Conservation (phyloP, 2,888 invertebrate genomes). For the Pseudococcus jackbeardsleyi region DNA sequence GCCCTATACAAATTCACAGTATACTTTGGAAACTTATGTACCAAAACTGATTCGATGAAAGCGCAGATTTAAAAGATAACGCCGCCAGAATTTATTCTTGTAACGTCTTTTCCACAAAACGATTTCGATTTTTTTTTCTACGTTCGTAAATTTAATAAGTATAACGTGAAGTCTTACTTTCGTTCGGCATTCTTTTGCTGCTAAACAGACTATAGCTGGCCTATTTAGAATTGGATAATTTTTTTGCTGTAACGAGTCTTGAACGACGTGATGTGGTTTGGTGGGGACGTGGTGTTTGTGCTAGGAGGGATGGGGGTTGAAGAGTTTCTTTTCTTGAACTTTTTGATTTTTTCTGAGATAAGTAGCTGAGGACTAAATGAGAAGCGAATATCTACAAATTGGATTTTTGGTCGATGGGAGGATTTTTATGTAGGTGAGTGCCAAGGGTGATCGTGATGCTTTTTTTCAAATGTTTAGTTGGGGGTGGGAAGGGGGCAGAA, state of each 20-base stretch:
- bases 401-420: too few species aligned
- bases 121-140: constrained; percentile 27
- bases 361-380: too few species aligned
- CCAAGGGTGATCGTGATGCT: too few species aligned
- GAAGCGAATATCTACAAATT: too few species aligned
- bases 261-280: not conserved
- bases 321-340: too few species aligned
- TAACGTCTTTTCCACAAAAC: constrained; percentile 32
- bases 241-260: not conserved
- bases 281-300: too few species aligned
- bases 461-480: too few species aligned
- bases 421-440: too few species aligned
- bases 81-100: constrained; percentile 37
- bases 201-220: not conserved
- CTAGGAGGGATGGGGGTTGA: too few species aligned
- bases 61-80: constrained; percentile 48
- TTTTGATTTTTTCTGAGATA: too few species aligned
- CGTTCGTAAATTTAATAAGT: constrained; percentile 25
- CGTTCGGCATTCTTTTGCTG: not conserved
- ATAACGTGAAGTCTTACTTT: not conserved
- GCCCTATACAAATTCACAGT: constrained; percentile 36
- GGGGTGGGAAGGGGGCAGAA: too few species aligned
- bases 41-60: constrained; percentile 50
- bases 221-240: constrained; percentile 9
- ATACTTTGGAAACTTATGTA: constrained; percentile 22